A percentile compares a stretch with the other conserved stretches of the same genome.
Evolutionary conservation across 2,888 invertebrate species (phyloP).

Genomic region (Lasioglossum pauxillum): DNA sequence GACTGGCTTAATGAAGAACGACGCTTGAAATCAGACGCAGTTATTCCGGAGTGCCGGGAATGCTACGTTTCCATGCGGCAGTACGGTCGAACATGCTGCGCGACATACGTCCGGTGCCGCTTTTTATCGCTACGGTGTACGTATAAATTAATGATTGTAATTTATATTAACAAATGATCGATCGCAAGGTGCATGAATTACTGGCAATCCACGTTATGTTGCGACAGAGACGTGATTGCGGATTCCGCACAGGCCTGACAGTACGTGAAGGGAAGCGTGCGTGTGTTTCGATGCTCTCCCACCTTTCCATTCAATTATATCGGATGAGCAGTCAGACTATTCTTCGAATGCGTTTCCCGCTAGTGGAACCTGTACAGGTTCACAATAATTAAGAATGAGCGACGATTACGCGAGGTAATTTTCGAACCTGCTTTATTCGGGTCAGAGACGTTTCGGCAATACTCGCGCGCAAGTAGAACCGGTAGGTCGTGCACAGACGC

Average conservation of each 20-base stretch:
- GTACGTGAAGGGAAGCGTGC: constrained; percentile 15
- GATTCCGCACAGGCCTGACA: background rate
- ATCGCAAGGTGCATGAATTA: constrained; percentile 14
- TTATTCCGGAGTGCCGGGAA: constrained; percentile 7
- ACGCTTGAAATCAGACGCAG: constrained; percentile 19
- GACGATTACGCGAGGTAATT: background rate
- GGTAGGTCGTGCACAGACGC: background rate
- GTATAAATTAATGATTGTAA: background rate
- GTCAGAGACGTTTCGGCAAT: background rate
- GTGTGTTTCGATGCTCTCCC: constrained; percentile 33
- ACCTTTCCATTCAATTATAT: constrained; percentile 26
- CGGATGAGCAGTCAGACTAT: constrained; percentile 27
- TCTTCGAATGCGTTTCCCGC: constrained; percentile 16
- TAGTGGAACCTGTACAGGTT: background rate
- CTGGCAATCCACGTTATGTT: background rate
- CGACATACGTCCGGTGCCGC: background rate
- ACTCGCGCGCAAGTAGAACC: background rate
- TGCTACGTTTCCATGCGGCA: constrained; percentile 6
- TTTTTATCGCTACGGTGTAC: background rate
- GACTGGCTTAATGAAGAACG: constrained; percentile 35
- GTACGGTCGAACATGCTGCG: background rate
- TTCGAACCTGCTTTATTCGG: background rate
- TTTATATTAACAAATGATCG: constrained; percentile 22
- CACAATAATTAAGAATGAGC: background rate
- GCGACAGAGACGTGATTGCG: background rate